Evolutionary conservation across 1,140 invertebrate species (phyloP), one percentile per base, ranked within the genome.

Genomic region (Penaeus chinensis): DNA sequence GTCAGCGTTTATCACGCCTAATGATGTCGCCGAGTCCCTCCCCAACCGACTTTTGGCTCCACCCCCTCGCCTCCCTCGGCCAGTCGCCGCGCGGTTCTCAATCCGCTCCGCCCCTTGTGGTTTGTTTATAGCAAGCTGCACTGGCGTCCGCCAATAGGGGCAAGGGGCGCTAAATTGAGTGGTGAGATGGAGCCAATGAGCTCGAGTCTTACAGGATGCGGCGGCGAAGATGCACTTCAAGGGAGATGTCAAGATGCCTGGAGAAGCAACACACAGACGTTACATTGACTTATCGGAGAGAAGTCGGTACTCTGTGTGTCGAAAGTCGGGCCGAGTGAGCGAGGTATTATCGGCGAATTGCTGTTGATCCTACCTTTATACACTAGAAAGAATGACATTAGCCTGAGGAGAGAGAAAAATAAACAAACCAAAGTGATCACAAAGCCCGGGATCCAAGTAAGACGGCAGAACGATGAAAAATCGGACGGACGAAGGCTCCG

Each of bases 1-100:
- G 88, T 89, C 88, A 89, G 88, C 88, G 88, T 89, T 89, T 89
- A 89, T 89, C 88, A 89, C 83, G 88, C 88, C 88, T 89, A 89
- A 89, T 89, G 88, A 89, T 89, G 88, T 89, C 88, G 84, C 79
- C 65, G 77, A 65, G n/a, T 69, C 24, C 82, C 88, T 54, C 88
- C 88, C 83, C 11, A 63, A 18, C 37, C 32, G 66, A 32, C 47
- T 63, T 61, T 27, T 11, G 27, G 69, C 76, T 27, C 77, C 83
- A 66, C 88, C 88, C 69, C 47, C 61, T 32, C 22, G 20, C 7
- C 2, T 2, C 24, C 27, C 2, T 42, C 79, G 37, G 37, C 88
- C 84, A 89, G 20, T 82, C 60, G 37, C 54, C 8, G 60, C 24
- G 1, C 8, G 54, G 61, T 63, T 89, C 77, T 63, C 77, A 77